Percentiles rank a stretch among this genome's conserved stretches.
Evolutionary conservation across 2,797 vertebrate genomes (phyloP).

Genomic region (Acrossocheilus fasciatus): DNA sequence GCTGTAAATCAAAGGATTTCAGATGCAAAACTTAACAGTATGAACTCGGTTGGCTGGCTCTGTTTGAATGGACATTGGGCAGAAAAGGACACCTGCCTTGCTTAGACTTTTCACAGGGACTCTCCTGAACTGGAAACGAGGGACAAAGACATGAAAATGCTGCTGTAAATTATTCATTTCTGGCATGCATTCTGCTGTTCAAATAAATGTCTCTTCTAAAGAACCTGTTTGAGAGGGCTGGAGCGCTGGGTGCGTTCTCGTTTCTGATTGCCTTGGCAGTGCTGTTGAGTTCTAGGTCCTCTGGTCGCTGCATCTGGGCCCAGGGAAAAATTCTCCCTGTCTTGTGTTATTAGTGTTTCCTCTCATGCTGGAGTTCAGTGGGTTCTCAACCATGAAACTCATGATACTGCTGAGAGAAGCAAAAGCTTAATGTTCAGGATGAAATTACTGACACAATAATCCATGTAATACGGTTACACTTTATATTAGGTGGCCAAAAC

Average conservation of each 20-base stretch:
- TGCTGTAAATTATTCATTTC: constrained; percentile 90
- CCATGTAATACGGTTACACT: too few relatives aligned
- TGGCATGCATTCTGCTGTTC: constrained; percentile 89
- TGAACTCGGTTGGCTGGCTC: constrained; percentile 11
- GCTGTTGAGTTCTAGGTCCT: background rate
- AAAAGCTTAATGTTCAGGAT: background rate
- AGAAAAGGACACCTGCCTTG: constrained; percentile 50
- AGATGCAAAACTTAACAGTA: constrained; percentile 69
- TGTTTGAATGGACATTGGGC: constrained; percentile 20
- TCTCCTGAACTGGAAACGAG: constrained; percentile 72
- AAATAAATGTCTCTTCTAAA: constrained; percentile 91
- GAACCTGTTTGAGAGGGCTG: constrained; percentile 31
- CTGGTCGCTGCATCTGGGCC: constrained; percentile 3
- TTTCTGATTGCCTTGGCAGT: constrained; percentile 29
- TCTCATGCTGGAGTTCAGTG: constrained; percentile 12
- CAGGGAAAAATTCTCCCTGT: background rate
- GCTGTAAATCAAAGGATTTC: constrained; percentile 59
- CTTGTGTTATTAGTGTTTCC: background rate
- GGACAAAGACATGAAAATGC: constrained; percentile 72
- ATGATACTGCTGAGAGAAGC: background rate
- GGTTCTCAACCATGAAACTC: background rate
- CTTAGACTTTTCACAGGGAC: constrained; percentile 24
- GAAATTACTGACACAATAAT: too few relatives aligned
- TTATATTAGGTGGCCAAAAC: too few relatives aligned
- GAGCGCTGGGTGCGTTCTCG: constrained; percentile 9